phyloP scores from a whole-genome alignment of 2,888 invertebrate species.

The Folsomia manolachei region DNA sequence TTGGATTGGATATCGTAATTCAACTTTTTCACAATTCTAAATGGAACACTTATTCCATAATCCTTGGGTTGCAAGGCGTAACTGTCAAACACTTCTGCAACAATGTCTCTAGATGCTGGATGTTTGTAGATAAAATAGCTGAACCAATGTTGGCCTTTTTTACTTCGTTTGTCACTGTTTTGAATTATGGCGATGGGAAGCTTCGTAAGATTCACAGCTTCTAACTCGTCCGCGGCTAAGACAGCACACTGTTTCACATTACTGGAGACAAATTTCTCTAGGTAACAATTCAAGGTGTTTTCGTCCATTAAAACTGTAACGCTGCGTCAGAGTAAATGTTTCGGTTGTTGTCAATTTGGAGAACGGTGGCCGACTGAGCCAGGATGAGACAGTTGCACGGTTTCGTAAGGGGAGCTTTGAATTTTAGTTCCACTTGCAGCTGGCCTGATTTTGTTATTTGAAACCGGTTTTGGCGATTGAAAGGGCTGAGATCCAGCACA shows the following conservation, averaged over 20 bases:
- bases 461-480: not conserved
- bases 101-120: not conserved
- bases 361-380: not conserved
- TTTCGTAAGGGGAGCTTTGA: not conserved
- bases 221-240: not conserved
- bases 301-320: not conserved
- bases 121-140: not conserved
- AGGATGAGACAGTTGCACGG: not conserved
- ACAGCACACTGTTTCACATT: not conserved
- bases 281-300: not conserved
- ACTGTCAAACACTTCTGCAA: not conserved
- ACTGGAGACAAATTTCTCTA: not conserved
- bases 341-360: not conserved
- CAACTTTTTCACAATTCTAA: not conserved
- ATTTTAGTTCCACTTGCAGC: conserved; percentile 5
- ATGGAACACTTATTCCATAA: not conserved
- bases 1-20: not conserved
- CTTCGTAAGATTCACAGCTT: not conserved
- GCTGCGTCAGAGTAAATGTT: not conserved
- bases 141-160: not conserved
- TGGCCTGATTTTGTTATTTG: conserved; percentile 8
- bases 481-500: not conserved
- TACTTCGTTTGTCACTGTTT: not conserved
- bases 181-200: not conserved
- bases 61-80: not conserved